phyloP scores from a whole-genome alignment of 1,140 invertebrate species.

The Lepidurus couesii region DNA sequence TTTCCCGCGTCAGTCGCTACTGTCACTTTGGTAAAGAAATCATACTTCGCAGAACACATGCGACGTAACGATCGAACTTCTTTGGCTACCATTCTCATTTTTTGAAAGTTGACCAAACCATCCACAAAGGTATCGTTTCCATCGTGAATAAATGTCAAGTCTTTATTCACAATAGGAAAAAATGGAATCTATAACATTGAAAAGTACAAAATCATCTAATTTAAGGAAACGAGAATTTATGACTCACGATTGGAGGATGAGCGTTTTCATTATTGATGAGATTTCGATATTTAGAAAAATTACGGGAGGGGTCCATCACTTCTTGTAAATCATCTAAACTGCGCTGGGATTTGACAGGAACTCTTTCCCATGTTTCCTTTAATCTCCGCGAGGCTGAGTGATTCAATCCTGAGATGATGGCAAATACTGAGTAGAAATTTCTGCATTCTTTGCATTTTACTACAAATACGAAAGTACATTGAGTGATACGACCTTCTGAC shows the following conservation, averaged over 20 bases:
- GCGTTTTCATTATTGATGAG: slow-evolving; percentile 79
- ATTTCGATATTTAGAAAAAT: slow-evolving; percentile 98
- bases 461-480: slow-evolving; percentile 39
- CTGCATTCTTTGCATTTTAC: slow-evolving; percentile 95
- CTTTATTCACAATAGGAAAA: slow-evolving; percentile 93
- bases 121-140: slow-evolving; percentile 94
- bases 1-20: slow-evolving; percentile 82
- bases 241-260: slow-evolving; percentile 76
- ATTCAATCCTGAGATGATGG: slow-evolving; percentile 92
- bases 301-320: slow-evolving; percentile 94
- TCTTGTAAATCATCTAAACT: slow-evolving; percentile 88
- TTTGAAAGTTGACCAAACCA: slow-evolving; percentile 94
- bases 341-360: slow-evolving; percentile 90
- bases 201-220: slow-evolving; percentile 30
- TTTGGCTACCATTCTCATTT: slow-evolving; percentile 96
- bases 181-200: slow-evolving; percentile 74
- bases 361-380: slow-evolving; percentile 91
- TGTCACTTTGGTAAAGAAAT: slow-evolving; percentile 75
- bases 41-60: slow-evolving; percentile 92
- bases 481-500: slow-evolving; percentile 37
- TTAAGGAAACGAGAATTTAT: slow-evolving; percentile 29
- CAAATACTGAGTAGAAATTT: slow-evolving; percentile 99
- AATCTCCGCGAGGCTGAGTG: slow-evolving; percentile 88
- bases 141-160: slow-evolving; percentile 95
- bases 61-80: slow-evolving; percentile 91